These are phyloP conservation scores for Sebastes reedi DNA, from an alignment of 2,797 vertebrate genomes.

Conservation along the genomic window DNA sequence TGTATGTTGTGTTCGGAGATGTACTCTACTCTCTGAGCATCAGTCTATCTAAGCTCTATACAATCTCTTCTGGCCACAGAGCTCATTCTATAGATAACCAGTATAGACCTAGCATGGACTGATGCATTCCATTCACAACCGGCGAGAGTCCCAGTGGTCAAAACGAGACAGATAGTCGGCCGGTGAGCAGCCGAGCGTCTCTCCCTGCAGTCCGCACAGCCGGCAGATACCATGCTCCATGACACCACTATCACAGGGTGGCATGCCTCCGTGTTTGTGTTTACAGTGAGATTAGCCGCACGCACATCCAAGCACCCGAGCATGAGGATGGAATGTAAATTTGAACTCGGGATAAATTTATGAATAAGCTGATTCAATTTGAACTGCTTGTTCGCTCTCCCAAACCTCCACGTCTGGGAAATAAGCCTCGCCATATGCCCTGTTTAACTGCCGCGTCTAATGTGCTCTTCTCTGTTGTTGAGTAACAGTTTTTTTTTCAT, in stretches of 20 bases:
- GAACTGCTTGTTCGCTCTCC: constrained; percentile 50
- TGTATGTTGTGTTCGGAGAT: neutral
- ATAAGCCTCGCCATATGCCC: constrained; percentile 23
- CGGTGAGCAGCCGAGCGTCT: constrained; percentile 45
- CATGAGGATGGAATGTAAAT: constrained; percentile 60
- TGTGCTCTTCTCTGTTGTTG: constrained; percentile 7
- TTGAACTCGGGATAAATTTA: constrained; percentile 53
- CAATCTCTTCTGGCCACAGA: neutral
- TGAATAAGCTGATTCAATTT: constrained; percentile 63
- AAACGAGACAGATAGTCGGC: constrained; percentile 22
- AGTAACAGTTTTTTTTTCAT: neutral
- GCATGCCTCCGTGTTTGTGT: constrained; percentile 51
- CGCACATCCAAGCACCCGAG: constrained; percentile 27
- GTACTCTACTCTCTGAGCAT: neutral
- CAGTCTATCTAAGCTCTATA: neutral
- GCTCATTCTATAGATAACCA: constrained; percentile 22
- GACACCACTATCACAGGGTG: constrained; percentile 51
- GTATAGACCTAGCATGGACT: constrained; percentile 2
- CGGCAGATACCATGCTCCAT: constrained; percentile 50
- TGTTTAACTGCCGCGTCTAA: constrained; percentile 22
- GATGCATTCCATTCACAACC: constrained; percentile 26
- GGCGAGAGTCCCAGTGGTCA: constrained; percentile 34
- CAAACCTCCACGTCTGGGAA: constrained; percentile 40
- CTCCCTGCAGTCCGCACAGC: constrained; percentile 26
- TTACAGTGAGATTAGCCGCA: constrained; percentile 67